Conservation (phyloP, 1,140 invertebrate genomes). For the Drosophila asahinai region DNA sequence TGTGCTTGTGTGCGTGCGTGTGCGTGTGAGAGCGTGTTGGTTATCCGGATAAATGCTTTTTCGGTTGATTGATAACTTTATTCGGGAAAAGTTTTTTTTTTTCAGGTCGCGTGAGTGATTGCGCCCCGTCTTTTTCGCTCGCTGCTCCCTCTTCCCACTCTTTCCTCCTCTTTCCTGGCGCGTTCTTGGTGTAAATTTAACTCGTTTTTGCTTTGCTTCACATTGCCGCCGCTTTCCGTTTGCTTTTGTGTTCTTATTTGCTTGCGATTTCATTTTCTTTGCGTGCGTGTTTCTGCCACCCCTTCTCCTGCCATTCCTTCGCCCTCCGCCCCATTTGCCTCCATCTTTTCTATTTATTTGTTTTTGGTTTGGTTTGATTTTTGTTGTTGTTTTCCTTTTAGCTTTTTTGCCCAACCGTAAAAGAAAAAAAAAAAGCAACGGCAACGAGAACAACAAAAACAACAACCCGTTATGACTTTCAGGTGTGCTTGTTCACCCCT, state of each 20-base stretch:
- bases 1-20: not conserved
- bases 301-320: slow-evolving; percentile 6
- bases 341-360: slow-evolving; percentile 30
- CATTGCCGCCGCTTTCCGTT: slow-evolving; percentile 45
- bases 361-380: slow-evolving; percentile 33
- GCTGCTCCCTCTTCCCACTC: slow-evolving; percentile 10
- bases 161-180: slow-evolving; percentile 1
- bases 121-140: not conserved
- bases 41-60: slow-evolving; percentile 32
- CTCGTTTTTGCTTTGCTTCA: slow-evolving; percentile 59
- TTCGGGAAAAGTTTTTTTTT: slow-evolving; percentile 30
- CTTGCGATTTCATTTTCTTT: slow-evolving; percentile 65
- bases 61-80: slow-evolving; percentile 70
- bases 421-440: slow-evolving; percentile 7
- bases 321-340: not conserved
- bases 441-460: slow-evolving; percentile 25
- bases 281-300: slow-evolving; percentile 32
- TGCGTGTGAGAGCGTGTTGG: slow-evolving; percentile 1
- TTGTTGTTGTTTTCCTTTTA: slow-evolving; percentile 23
- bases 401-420: slow-evolving; percentile 32
- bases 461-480: slow-evolving; percentile 63
- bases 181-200: slow-evolving; percentile 68
- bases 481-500: slow-evolving; percentile 30
- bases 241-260: slow-evolving; percentile 67
- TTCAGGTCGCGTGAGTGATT: slow-evolving; percentile 59